Conservation (phyloP, 2,888 invertebrate genomes). For the Eulithis prunata region DNA sequence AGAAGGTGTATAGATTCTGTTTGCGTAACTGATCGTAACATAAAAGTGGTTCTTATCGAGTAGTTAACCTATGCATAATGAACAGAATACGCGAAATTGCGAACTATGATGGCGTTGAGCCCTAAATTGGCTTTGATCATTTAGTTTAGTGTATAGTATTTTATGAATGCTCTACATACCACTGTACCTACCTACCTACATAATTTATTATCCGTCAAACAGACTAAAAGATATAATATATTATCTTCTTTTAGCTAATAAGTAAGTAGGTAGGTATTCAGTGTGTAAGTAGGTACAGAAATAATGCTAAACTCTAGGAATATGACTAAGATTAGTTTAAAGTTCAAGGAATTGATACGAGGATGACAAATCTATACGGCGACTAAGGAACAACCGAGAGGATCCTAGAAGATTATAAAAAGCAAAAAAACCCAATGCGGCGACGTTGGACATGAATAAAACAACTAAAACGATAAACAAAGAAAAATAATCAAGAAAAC, state of each 20-base stretch:
- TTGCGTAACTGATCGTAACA: constrained; percentile 1
- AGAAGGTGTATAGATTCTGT: constrained; percentile 1
- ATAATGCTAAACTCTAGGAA: not conserved
- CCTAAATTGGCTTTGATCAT: no score
- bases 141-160: no score
- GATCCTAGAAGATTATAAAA: not conserved
- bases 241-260: no score
- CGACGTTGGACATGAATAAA: not conserved
- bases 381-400: not conserved
- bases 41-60: not conserved
- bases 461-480: not conserved
- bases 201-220: no score
- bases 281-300: not conserved
- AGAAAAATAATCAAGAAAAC: not conserved
- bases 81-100: no score
- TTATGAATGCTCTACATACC: no score
- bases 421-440: not conserved
- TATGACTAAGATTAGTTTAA: constrained; percentile 14
- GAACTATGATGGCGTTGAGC: no score
- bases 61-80: no score
- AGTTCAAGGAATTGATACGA: constrained; percentile 7
- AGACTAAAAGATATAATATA: no score
- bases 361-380: constrained; percentile 1
- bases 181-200: no score
- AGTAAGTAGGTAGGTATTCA: not conserved